A percentile compares a stretch with the other conserved stretches of the same genome.
Conservation (phyloP, 2,797 vertebrate genomes). For the Gambusia yucatana region DNA sequence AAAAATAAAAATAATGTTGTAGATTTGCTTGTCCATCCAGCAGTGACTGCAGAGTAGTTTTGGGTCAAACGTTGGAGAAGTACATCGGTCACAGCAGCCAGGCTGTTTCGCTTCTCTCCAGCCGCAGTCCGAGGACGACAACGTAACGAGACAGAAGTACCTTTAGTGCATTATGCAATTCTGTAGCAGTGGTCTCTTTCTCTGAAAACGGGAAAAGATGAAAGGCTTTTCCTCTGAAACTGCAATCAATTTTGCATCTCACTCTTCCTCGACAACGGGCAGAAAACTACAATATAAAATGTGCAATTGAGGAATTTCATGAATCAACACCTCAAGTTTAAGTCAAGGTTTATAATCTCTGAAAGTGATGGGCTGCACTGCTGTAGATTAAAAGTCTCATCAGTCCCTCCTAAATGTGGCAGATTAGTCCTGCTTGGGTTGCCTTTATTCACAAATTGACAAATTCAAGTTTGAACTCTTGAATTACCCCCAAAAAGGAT, state of each 20-base stretch:
- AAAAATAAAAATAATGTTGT: slow-evolving; percentile 59
- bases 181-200: slow-evolving; percentile 84
- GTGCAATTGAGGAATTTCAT: slow-evolving; percentile 88
- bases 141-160: slow-evolving; percentile 86
- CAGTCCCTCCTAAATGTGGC: slow-evolving; percentile 80
- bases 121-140: slow-evolving; percentile 82
- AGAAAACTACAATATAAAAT: slow-evolving; percentile 90
- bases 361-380: slow-evolving; percentile 78
- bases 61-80: slow-evolving; percentile 83
- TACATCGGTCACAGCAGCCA: slow-evolving; percentile 88
- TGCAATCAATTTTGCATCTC: slow-evolving; percentile 88
- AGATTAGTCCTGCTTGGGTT: slow-evolving; percentile 78
- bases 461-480: slow-evolving; percentile 91
- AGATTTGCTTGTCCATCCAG: slow-evolving; percentile 81
- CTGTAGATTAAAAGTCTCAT: slow-evolving; percentile 72
- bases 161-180: slow-evolving; percentile 88
- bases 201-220: slow-evolving; percentile 77
- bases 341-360: slow-evolving; percentile 80
- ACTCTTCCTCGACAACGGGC: slow-evolving; percentile 86
- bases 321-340: slow-evolving; percentile 72
- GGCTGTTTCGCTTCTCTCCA: slow-evolving; percentile 80
- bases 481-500: slow-evolving; percentile 84
- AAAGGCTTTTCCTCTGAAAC: slow-evolving; percentile 79
- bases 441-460: slow-evolving; percentile 78
- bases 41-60: slow-evolving; percentile 79